Base-by-base conservation (phyloP, 2,888 invertebrate genomes). In the Schizaphis graminum region DNA sequence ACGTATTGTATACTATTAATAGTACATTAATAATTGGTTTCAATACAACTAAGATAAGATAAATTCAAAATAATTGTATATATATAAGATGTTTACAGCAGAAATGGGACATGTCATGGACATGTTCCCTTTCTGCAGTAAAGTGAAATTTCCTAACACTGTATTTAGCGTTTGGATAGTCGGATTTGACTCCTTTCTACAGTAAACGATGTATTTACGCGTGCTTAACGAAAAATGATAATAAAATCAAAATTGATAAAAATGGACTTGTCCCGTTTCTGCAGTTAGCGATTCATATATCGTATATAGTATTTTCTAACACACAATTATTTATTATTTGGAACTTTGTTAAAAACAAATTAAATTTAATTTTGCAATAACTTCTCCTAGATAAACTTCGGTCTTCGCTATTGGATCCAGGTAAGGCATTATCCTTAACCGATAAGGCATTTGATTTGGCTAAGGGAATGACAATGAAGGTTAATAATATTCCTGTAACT, bases 381-480 rank as follows among this genome's bases (percentile, higher is more conserved):
- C 86, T 85, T 56, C 2, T 49, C 4, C 5, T 53, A 94, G 94
- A 94, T 0, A 94, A 91, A 86, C 86, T 94, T 4, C 84, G 94
- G n/a, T 94, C 94, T 21, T 86, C 94, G 24, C 28, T 94, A 11
- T 67, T 94, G 67, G 94, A 94, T 53, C 94, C 94, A 0, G 94
- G 94, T 53, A 94, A 94, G 91, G 94, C 94, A 13, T 61, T 90
- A 44, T 94, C 94, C 13, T 53, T 94, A 41, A 94, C 94, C 4
- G 94, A 94, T 67, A 88, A 93, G 41, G 92, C 90, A 44, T 94
- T 91, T 93, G 57, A 87, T 89, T 95, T 95, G 96, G 96, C n/a
- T 95, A 95, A 85, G 96, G 96, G 94, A 96, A 96, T 95, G 96
- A 96, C 95, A 88, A 91, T 94, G 91, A 89, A 87, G 44, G 85